A percentile compares a stretch with the other conserved stretches of the same genome.
Evolutionary conservation across 2,113 vertebrate species (phyloP).

Genomic region (Paratilapia polleni): DNA sequence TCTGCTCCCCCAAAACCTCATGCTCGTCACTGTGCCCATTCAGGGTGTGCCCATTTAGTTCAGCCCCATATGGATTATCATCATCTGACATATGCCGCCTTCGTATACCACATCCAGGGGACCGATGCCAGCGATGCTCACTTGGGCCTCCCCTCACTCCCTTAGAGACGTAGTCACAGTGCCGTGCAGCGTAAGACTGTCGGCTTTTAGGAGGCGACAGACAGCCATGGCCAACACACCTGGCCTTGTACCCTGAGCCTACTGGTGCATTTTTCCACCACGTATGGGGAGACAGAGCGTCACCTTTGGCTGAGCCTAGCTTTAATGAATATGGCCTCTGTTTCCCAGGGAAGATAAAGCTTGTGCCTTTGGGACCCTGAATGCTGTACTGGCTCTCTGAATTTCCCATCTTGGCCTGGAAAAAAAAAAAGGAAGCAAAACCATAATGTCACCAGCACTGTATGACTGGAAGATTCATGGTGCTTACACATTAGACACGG

Average conservation of each 20-base stretch:
- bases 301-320: constrained; percentile 86
- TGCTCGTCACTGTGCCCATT: constrained; percentile 75
- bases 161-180: constrained; percentile 83
- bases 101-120: constrained; percentile 73
- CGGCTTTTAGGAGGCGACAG: constrained; percentile 88
- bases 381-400: constrained; percentile 97
- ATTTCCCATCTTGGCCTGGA: constrained; percentile 92
- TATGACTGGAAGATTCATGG: background rate
- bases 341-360: constrained; percentile 81
- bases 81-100: constrained; percentile 74
- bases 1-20: constrained; percentile 81
- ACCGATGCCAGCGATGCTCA: constrained; percentile 74
- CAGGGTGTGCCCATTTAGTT: constrained; percentile 79
- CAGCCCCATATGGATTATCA: constrained; percentile 74
- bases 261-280: constrained; percentile 81
- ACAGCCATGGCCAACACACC: constrained; percentile 86
- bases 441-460: background rate
- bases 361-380: constrained; percentile 86
- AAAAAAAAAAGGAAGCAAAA: constrained; percentile 25
- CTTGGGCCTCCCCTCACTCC: constrained; percentile 72
- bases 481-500: constrained; percentile 5
- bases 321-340: constrained; percentile 89
- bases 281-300: constrained; percentile 81
- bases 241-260: constrained; percentile 84
- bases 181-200: constrained; percentile 86